Base-by-base conservation (phyloP, 53 echinoderm and acorn worm genomes). In the Temnopleurus reevesii region DNA sequence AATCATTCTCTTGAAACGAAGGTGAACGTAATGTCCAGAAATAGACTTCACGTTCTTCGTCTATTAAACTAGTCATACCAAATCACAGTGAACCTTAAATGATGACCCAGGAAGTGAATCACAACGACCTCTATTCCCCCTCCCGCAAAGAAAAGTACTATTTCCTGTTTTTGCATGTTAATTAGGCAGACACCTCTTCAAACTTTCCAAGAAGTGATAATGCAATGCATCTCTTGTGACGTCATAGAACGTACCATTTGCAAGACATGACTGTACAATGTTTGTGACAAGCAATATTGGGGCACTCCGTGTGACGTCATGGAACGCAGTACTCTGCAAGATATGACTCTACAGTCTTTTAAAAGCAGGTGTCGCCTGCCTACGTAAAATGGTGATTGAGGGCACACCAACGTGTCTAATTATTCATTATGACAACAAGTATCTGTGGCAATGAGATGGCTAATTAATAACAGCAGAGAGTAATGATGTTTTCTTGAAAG, bases 91-190 rank as follows among this genome's bases (percentile, higher is more conserved):
- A 31, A 61, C 61, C 33, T 13, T 2, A 28, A 61, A 66, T 1
- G 2, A 66, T 71, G n/a, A 71, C 71, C 71, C 8, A 71, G 71
- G 71, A 71, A 71, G 71, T 71, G 38, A 71, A 71, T 71, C 43
- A 71, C 41, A 41, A 71, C 15, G 38, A 36, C 43, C 41, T 71
- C 71, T 71, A 8, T 41, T 71, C 38, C 71, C 71, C 71, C 41
- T 71, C 43, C 71, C 23, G 2, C n/a, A 9, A 41, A 41, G 30
- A 30, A 7, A 36, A 6, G 18, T 21, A 23, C 21, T 41, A n/a
- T 43, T 71, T 71, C 71, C 71, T 71, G 71, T 71, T 71, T 63
- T 71, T 21, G n/a, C 65, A 34, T 24, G n/a, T 71, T 15, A 36
- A 6, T 28, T 3, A 60, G 60, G 3, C 28, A 4, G 28, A 10